These are phyloP conservation scores for Spheniscus mendiculus DNA, from an alignment of 2,113 vertebrate species.

Conservation along the genomic window DNA sequence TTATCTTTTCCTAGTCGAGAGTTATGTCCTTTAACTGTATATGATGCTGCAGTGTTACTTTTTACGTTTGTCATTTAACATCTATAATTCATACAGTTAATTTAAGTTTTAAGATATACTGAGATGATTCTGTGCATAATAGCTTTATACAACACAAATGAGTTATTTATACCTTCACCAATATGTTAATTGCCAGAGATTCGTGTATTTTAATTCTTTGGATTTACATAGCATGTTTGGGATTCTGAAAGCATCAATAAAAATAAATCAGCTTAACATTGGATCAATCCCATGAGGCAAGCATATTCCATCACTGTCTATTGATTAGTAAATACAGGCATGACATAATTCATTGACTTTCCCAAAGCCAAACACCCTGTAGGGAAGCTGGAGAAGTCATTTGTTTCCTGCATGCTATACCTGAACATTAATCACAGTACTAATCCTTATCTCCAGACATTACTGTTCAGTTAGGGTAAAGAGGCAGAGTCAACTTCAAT, in stretches of 20 bases:
- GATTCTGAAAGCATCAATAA: conserved; percentile 1
- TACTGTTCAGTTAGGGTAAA: not conserved
- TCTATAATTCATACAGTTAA: not conserved
- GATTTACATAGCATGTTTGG: not conserved
- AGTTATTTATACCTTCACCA: not conserved
- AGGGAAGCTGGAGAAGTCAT: not conserved
- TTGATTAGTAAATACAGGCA: not conserved
- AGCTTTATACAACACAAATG: not conserved
- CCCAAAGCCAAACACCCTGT: not conserved
- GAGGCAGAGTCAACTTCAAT: not conserved
- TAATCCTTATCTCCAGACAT: not conserved
- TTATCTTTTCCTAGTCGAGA: not conserved
- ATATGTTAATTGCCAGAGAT: not conserved
- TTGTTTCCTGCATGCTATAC: not conserved
- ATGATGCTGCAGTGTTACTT: not conserved
- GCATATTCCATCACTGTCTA: not conserved
- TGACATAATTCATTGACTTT: not conserved
- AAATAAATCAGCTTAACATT: not conserved
- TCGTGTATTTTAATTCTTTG: not conserved
- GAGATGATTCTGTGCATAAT: not conserved
- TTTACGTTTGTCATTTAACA: not conserved
- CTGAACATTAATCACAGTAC: not conserved
- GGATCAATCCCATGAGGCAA: not conserved
- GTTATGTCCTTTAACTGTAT: not conserved
- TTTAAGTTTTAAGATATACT: not conserved